Percentiles rank a stretch among this genome's conserved stretches.
Evolutionary conservation across 2,113 vertebrate species (phyloP).

Genomic region (Cryptomyrus ogoouensis): DNA sequence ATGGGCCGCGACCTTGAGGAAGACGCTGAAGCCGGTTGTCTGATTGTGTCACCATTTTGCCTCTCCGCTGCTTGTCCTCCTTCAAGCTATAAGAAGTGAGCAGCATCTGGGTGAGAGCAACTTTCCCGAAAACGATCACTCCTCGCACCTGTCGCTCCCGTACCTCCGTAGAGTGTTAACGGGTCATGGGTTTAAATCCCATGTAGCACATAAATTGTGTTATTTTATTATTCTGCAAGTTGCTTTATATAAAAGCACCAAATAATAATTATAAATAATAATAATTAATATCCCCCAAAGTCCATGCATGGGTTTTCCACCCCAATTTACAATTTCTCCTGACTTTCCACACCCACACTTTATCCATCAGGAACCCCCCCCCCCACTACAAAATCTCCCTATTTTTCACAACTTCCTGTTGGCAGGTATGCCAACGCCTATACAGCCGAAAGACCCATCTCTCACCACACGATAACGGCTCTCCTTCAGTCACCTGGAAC

Average conservation of each 20-base stretch:
- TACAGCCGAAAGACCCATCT: neutral
- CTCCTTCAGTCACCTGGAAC: constrained; percentile 13
- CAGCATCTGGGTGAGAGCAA: neutral
- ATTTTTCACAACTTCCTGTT: neutral
- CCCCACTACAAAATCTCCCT: neutral
- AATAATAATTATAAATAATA: neutral
- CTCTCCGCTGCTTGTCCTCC: neutral
- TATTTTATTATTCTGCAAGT: neutral
- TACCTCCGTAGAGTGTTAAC: neutral
- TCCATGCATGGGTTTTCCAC: neutral
- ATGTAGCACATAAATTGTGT: neutral
- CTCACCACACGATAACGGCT: neutral
- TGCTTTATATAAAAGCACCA: neutral
- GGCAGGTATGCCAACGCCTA: neutral
- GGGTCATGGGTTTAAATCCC: neutral
- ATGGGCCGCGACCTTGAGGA: neutral
- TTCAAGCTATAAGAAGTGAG: neutral
- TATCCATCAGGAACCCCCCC: neutral
- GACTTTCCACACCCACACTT: neutral
- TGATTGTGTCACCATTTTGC: neutral
- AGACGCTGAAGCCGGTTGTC: neutral
- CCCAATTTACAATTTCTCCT: neutral
- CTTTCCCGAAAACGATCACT: neutral
- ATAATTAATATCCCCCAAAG: neutral
- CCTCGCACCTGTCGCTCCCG: neutral